Evolutionary conservation across 37 sponge, comb jelly and placozoan genomes (phyloP).

Genomic region (Petrosia ficiformis): DNA sequence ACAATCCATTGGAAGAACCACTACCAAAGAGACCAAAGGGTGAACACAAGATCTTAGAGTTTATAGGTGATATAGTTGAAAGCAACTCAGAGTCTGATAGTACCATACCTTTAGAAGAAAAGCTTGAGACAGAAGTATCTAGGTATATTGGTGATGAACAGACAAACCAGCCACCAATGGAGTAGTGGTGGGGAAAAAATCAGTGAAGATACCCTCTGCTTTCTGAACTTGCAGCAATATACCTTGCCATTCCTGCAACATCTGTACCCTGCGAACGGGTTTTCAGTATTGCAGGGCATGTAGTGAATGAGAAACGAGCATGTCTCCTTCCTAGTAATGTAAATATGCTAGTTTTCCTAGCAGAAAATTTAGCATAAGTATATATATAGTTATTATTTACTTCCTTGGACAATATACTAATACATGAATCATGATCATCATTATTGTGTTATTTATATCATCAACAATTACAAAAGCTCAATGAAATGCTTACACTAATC

Average conservation of each 20-base stretch:
- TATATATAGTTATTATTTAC: not conserved
- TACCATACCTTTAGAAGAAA: not conserved
- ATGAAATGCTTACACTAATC: too few species aligned
- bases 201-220: conserved; percentile 5
- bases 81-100: not conserved
- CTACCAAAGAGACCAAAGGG: conserved; percentile 7
- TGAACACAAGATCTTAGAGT: conserved; percentile 7
- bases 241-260: conserved; percentile 14
- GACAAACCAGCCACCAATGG: not conserved
- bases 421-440: too few species aligned
- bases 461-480: not conserved
- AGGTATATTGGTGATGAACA: not conserved
- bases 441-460: too few species aligned
- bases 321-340: conserved; percentile 11
- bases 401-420: not conserved
- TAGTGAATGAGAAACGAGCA: conserved; percentile 2
- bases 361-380: conserved; percentile 20
- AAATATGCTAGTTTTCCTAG: conserved; percentile 16
- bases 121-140: not conserved
- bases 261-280: conserved; percentile 19
- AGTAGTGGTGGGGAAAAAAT: conserved; percentile 1
- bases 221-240: not conserved
- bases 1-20: too few species aligned
- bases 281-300: conserved; percentile 3
- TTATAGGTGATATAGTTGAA: not conserved